Evolutionary conservation across 2,888 invertebrate species (phyloP), one percentile per base, ranked within the genome.

Genomic region (Leucophora obtusa): DNA sequence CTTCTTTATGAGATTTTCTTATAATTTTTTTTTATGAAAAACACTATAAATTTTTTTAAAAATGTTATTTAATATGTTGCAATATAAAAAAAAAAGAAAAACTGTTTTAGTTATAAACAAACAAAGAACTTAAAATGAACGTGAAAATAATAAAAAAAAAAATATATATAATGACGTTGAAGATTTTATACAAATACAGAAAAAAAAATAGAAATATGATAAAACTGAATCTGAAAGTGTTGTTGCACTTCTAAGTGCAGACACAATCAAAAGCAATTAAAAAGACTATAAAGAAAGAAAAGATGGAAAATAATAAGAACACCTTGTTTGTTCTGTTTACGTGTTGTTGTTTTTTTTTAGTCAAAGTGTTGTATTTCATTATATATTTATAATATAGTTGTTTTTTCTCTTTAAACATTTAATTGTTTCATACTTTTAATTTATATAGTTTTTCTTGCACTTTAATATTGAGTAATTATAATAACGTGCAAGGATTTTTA

Each of bases 121-220:
- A 28, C 28, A 28, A 28, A 28, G 28, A 28, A 28, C 28, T 6
- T 28, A 28, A 28, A 18, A 18, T 60, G 38, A 60, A 60, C 59
- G 59, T 60, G 14, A 17, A 60, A 28, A 53, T 33, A n/a, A 53
- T 53, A 18, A 65, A 53, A 9, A 35, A 28, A 7, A 28, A 28
- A 28, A 21, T 4, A 21, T 21, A 21, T 6, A 50, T 53, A 65
- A 65, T 65, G 51, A 65, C 53, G 33, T 65, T 51, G n/a, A 65
- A 65, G 63, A 35, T 35, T 38, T 4, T 38, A 38, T 14, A 38
- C 7, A 28, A 28, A 28, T 38, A 11, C 11, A 11, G 11, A 38
- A 14, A 38, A 14, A 11, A 38, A 10, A 38, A 38, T 0, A 38
- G 11, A 10, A 11, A 38, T 11, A 1, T 38, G 14, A 38, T 11